phyloP scores from a whole-genome alignment of 2,797 vertebrate genomes.

The Mionectes olivaceus region DNA sequence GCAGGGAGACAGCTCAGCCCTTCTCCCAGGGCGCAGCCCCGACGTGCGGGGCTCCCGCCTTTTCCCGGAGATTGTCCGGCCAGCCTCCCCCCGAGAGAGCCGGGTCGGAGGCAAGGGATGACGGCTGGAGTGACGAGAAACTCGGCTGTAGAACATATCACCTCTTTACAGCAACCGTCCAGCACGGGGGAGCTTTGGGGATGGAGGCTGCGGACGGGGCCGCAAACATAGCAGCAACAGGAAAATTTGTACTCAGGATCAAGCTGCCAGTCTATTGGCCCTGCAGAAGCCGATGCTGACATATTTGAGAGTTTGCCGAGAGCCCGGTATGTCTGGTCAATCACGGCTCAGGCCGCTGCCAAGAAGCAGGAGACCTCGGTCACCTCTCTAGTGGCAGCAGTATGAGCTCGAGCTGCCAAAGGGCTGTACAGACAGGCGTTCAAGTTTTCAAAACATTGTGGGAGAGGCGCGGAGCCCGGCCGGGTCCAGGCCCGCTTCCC shows the following conservation, averaged over 20 bases:
- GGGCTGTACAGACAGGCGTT: background rate
- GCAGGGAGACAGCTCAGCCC: background rate
- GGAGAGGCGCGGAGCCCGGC: background rate
- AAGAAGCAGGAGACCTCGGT: conserved; percentile 3
- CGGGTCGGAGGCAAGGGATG: background rate
- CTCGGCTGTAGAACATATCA: background rate
- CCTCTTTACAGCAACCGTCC: background rate
- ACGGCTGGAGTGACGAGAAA: background rate
- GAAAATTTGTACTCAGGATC: background rate
- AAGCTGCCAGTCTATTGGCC: background rate
- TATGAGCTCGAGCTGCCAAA: conserved; percentile 15
- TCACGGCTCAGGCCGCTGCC: conserved; percentile 1
- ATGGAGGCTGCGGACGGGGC: background rate
- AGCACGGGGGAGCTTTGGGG: background rate
- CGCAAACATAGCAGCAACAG: background rate
- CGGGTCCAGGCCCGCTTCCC: background rate
- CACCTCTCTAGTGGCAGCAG: conserved; percentile 2
- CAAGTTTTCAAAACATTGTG: conserved; percentile 15
- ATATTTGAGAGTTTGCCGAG: background rate
- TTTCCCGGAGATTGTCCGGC: background rate
- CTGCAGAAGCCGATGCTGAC: background rate
- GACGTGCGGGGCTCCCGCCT: background rate
- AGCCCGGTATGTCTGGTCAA: background rate
- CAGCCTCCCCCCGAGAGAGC: background rate
- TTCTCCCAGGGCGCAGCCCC: background rate